Evolutionary conservation across 2,113 vertebrate species (phyloP).

Genomic region (Rhinolophus ferrumequinum): DNA sequence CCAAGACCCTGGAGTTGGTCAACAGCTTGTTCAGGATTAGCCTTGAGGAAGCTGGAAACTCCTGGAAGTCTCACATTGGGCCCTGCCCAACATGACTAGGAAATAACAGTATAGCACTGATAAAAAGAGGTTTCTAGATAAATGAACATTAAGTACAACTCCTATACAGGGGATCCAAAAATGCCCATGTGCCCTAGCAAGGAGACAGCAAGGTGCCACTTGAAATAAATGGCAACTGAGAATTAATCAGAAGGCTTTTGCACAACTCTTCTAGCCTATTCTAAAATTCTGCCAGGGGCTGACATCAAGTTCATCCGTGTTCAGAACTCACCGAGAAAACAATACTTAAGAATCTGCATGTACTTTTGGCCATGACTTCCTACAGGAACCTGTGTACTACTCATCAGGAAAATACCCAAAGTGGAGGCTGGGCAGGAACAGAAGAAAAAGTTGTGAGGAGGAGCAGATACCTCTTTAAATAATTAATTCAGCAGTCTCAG

Average conservation of each 20-base stretch:
- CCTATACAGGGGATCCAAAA: not conserved
- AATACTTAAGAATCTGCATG: not conserved
- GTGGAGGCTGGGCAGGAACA: not conserved
- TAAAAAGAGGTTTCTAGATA: not conserved
- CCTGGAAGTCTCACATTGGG: not conserved
- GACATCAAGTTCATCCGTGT: not conserved
- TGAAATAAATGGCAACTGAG: not conserved
- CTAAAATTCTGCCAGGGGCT: not conserved
- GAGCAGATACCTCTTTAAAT: not conserved
- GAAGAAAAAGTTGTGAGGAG: not conserved
- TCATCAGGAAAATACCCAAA: not conserved
- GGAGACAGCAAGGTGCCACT: not conserved
- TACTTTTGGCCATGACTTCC: not conserved
- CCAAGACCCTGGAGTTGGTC: no score
- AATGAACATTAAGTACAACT: not conserved
- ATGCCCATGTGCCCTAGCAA: not conserved
- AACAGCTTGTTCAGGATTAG: not conserved
- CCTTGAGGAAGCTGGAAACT: not conserved
- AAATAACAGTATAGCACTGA: not conserved
- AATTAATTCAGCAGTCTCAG: not conserved
- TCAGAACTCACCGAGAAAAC: not conserved
- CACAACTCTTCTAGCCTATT: not conserved
- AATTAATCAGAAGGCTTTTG: not conserved
- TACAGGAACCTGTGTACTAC: not conserved
- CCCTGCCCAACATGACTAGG: not conserved